Conservation (phyloP, 2,888 invertebrate species). For the Melipona beecheii region DNA sequence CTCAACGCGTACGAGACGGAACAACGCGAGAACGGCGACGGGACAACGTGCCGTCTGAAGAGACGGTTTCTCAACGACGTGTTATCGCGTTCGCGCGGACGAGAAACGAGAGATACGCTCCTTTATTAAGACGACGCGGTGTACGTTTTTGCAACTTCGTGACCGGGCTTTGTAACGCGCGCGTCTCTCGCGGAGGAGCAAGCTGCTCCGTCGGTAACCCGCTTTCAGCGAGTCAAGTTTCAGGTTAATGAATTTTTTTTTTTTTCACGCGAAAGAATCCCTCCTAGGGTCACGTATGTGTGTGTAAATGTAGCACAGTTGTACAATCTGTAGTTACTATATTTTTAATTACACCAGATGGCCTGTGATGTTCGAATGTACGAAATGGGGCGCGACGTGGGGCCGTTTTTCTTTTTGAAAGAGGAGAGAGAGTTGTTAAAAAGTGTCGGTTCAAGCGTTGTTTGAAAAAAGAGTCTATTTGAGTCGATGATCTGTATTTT, state of each 20-base stretch:
- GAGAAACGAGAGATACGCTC: not conserved
- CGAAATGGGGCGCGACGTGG: too few relatives aligned
- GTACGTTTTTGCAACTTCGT: not conserved
- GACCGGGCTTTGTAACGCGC: not conserved
- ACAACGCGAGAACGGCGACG: too few relatives aligned
- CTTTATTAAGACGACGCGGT: not conserved
- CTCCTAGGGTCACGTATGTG: not conserved
- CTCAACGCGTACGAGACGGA: not conserved
- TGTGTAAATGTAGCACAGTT: too few relatives aligned
- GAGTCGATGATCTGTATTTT: too few relatives aligned
- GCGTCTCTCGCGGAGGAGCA: not conserved
- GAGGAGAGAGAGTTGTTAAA: not conserved
- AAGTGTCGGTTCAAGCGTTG: too few relatives aligned
- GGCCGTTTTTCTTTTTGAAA: not conserved
- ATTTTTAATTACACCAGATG: too few relatives aligned
- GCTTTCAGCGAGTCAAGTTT: not conserved
- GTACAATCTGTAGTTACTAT: too few relatives aligned
- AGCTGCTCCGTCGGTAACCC: not conserved
- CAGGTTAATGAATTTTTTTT: not conserved
- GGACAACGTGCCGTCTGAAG: too few relatives aligned
- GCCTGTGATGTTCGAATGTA: too few relatives aligned
- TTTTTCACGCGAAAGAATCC: not conserved
- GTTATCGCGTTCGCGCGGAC: slow-evolving; percentile 4
- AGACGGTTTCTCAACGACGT: not conserved
- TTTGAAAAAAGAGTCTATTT: too few relatives aligned